phyloP scores from a whole-genome alignment of 2,113 vertebrate species.

The Tricholaema leucomelas region DNA sequence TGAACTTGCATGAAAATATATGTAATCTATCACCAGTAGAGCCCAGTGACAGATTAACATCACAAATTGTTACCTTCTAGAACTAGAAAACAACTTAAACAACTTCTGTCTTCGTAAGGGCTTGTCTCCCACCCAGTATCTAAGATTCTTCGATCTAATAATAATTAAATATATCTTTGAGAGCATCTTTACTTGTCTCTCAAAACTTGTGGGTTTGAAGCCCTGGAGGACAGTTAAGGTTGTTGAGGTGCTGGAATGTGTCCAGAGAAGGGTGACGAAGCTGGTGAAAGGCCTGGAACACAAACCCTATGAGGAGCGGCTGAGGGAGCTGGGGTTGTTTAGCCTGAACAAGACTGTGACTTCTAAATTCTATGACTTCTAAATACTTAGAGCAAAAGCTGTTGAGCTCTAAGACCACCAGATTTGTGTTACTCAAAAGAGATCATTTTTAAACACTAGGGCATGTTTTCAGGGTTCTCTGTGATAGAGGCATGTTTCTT shows the following conservation, averaged over 20 bases:
- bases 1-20: conserved; percentile 1
- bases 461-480: background rate
- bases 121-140: background rate
- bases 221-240: background rate
- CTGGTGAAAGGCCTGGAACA: too few relatives aligned
- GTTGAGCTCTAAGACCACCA: background rate
- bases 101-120: background rate
- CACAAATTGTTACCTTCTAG: background rate
- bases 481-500: background rate
- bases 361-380: too few relatives aligned
- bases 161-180: background rate
- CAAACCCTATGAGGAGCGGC: too few relatives aligned
- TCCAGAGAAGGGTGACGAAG: too few relatives aligned
- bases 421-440: background rate
- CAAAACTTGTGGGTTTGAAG: background rate
- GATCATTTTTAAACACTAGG: background rate
- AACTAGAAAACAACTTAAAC: background rate
- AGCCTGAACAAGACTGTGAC: too few relatives aligned
- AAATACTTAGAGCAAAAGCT: background rate
- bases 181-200: background rate
- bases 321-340: too few relatives aligned
- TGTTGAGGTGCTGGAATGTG: too few relatives aligned
- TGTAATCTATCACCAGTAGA: background rate
- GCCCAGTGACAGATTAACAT: background rate
- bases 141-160: background rate